A percentile compares a stretch with the other conserved stretches of the same genome.
Conservation (phyloP, 2,797 vertebrate species). For the Oryzias sinensis region DNA sequence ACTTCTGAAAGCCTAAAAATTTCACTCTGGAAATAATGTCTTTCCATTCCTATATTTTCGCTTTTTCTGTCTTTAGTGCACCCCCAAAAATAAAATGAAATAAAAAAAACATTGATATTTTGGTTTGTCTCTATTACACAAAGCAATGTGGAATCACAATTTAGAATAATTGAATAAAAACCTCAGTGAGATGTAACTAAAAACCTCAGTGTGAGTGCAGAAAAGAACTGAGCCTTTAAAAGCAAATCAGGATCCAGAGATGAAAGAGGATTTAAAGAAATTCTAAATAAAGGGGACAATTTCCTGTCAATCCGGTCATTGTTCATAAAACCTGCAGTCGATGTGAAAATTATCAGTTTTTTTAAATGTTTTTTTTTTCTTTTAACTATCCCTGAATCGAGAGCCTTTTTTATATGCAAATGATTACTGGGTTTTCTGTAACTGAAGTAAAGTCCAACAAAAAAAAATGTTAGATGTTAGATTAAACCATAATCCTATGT, state of each 20-base stretch:
- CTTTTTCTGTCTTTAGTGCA: too few relatives aligned
- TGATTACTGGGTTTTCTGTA: slow-evolving; percentile 7
- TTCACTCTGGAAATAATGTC: too few relatives aligned
- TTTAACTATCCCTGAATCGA: neutral
- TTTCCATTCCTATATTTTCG: too few relatives aligned
- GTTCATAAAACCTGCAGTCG: too few relatives aligned
- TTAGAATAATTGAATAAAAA: neutral
- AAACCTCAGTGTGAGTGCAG: neutral
- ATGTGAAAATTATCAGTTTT: too few relatives aligned
- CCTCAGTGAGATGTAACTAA: neutral
- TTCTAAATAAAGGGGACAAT: slow-evolving; percentile 1
- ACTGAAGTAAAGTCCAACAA: slow-evolving; percentile 1
- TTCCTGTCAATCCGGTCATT: neutral
- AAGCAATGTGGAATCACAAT: too few relatives aligned
- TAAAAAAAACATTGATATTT: too few relatives aligned
- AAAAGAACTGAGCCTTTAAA: neutral
- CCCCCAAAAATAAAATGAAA: too few relatives aligned
- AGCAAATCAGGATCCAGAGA: slow-evolving; percentile 4
- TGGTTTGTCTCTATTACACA: too few relatives aligned
- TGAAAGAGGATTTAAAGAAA: too few relatives aligned
- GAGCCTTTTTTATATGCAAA: neutral
- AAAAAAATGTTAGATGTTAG: slow-evolving; percentile 8
- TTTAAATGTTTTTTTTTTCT: too few relatives aligned
- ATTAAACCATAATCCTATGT: slow-evolving; percentile 11
- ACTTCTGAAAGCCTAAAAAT: too few relatives aligned